Base-by-base conservation (phyloP, 2,113 vertebrate species). In the Hydrochoerus hydrochaeris region DNA sequence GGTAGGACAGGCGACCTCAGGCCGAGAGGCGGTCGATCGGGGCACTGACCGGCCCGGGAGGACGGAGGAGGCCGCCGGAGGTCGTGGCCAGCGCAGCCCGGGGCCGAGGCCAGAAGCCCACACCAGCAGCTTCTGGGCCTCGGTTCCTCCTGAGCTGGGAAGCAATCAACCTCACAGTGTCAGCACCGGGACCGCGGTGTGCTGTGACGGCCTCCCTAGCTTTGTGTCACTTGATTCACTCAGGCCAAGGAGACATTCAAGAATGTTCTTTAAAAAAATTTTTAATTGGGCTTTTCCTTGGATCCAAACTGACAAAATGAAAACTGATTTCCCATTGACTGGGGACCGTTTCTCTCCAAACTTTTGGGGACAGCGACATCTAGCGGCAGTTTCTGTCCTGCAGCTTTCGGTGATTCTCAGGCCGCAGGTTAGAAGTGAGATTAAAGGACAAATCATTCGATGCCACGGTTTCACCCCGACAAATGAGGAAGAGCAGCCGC, bases 281-380 rank as follows among this genome's bases (percentile, higher is more conserved):
- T 86, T 38, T 62, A 65, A 60, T 26, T 30, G 57, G 44, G 1
- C 9, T 85, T 88, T 91, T 86, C 14, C n/a, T 90, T 92, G 32
- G 38, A 46, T 46, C 65, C 28, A 9, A 69, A 88, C 41, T 82
- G 54, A 16, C 46, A 78, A 90, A 85, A 69, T 52, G 30, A 78
- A 88, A 13, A 44, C 10, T 57, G 71, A 54, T 65, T 81, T 60
- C 4, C 22, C 30, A 26, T 83, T 32, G n/a, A 90, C 1, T 10
- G 5, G 54, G 13, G 28, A 1, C 3, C 0, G 2, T 30, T 91
- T 80, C 2, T 86, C 17, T 49, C 91, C 73, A 98, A 98, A 96
- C n/a, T 95, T 98, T 98, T 97, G 98, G 67, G 38, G 69, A 98
- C 26, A 95, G 97, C 67, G 98, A 75, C 98, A 98, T 65, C 98